phyloP scores from a whole-genome alignment of 1,140 invertebrate genomes.

The Calycopis cecrops region DNA sequence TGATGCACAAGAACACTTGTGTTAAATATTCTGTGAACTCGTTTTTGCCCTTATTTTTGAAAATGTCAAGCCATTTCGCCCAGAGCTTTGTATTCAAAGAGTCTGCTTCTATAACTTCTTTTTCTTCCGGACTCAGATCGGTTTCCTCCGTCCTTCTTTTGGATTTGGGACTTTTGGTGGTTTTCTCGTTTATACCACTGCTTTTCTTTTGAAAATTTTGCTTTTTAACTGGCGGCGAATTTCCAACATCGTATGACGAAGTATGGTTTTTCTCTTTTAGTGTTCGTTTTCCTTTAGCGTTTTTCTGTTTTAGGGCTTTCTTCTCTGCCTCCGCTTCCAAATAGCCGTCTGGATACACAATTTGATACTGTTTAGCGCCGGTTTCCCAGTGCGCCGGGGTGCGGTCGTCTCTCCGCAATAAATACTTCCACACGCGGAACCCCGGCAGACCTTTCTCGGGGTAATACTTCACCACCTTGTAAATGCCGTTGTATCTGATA shows the following conservation, averaged over 20 bases:
- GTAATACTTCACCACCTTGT: slow-evolving; percentile 91
- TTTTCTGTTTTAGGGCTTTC: slow-evolving; percentile 51
- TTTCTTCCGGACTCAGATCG: no score
- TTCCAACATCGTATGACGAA: slow-evolving; percentile 30
- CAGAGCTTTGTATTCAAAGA: slow-evolving; percentile 80
- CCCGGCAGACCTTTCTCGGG: slow-evolving; percentile 87
- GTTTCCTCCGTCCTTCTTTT: no score
- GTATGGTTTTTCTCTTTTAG: slow-evolving; percentile 42
- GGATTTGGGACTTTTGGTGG: slow-evolving; percentile 35
- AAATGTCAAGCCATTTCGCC: slow-evolving; percentile 75
- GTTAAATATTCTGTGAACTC: slow-evolving; percentile 81
- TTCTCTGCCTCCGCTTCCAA: slow-evolving; percentile 79
- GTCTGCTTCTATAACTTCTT: slow-evolving; percentile 77
- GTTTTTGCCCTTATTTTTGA: slow-evolving; percentile 70
- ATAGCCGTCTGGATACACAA: slow-evolving; percentile 86
- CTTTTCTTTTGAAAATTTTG: slow-evolving; percentile 28
- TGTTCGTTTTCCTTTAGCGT: slow-evolving; percentile 40
- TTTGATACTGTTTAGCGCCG: slow-evolving; percentile 78
- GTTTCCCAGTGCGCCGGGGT: slow-evolving; percentile 89
- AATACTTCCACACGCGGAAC: slow-evolving; percentile 88
- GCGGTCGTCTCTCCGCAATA: slow-evolving; percentile 87
- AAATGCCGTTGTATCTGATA: slow-evolving; percentile 84
- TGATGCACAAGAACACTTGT: slow-evolving; percentile 85
- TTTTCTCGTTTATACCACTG: slow-evolving; percentile 27
- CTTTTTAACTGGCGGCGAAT: slow-evolving; percentile 43